phyloP scores from a whole-genome alignment of 2,888 invertebrate genomes.

The Diploptera punctata region DNA sequence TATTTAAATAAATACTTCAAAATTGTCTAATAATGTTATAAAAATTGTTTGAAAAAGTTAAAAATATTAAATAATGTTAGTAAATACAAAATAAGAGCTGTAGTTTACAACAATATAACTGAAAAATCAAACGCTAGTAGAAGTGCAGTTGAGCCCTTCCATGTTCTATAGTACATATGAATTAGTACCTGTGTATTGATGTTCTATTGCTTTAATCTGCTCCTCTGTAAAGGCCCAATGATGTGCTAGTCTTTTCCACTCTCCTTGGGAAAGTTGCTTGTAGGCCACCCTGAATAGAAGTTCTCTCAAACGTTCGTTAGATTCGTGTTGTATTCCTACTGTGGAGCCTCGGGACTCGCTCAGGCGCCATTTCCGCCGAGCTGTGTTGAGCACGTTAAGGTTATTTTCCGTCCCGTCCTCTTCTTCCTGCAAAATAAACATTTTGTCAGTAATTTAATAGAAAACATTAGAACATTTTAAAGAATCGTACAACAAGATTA shows the following conservation, averaged over 20 bases:
- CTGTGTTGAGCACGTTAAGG: conserved; percentile 18
- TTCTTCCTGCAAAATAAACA: conserved; percentile 18
- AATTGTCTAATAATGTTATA: too few relatives aligned
- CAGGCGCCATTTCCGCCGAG: conserved; percentile 15
- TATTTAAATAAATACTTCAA: too few relatives aligned
- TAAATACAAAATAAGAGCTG: too few relatives aligned
- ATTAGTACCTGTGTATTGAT: conserved; percentile 73
- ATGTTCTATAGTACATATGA: too few relatives aligned
- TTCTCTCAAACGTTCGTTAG: conserved; percentile 55
- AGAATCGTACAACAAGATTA: too few relatives aligned
- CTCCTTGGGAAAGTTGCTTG: conserved; percentile 65
- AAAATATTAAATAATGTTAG: too few relatives aligned
- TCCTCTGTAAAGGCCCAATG: conserved; percentile 74
- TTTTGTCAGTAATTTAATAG: too few relatives aligned
- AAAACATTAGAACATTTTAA: too few relatives aligned
- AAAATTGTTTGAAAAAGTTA: too few relatives aligned
- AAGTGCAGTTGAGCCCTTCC: too few relatives aligned
- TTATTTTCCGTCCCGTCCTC: conserved; percentile 16
- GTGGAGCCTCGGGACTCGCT: conserved; percentile 7
- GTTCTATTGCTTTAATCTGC: conserved; percentile 72
- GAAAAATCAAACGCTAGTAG: too few relatives aligned
- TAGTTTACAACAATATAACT: too few relatives aligned
- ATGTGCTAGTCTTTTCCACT: conserved; percentile 70
- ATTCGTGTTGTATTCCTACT: conserved; percentile 13
- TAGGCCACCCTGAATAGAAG: conserved; percentile 63